phyloP scores from a whole-genome alignment of 2,797 vertebrate species.

The Gadopsis bispinosus region DNA sequence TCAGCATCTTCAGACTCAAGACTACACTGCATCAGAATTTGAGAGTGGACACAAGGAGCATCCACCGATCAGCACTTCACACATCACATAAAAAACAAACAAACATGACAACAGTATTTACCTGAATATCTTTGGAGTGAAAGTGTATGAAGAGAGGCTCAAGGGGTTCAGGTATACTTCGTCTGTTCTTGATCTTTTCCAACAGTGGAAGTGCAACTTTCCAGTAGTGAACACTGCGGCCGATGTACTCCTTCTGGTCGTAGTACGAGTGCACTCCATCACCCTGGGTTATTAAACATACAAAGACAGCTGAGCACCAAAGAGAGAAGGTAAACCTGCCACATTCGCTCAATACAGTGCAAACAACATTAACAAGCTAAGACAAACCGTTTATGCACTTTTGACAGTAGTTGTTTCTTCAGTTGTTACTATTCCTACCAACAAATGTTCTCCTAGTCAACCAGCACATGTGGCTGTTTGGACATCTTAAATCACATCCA shows the following conservation, averaged over 20 bases:
- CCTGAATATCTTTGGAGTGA: slow-evolving; percentile 92
- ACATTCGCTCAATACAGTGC: slow-evolving; percentile 1
- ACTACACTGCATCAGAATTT: neutral
- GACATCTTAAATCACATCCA: neutral
- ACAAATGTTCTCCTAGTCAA: slow-evolving; percentile 1
- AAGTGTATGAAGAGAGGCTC: slow-evolving; percentile 96
- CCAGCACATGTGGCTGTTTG: slow-evolving; percentile 17
- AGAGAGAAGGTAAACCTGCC: neutral
- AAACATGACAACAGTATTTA: slow-evolving; percentile 56
- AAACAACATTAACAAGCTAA: neutral
- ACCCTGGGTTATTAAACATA: slow-evolving; percentile 81
- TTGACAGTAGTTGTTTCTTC: slow-evolving; percentile 4
- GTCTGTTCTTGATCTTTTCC: slow-evolving; percentile 89
- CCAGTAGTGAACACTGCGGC: slow-evolving; percentile 96
- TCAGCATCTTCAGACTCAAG: neutral
- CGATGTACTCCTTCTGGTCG: slow-evolving; percentile 95
- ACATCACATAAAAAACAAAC: neutral
- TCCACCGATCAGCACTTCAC: neutral
- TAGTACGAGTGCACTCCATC: slow-evolving; percentile 92
- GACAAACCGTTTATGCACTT: neutral
- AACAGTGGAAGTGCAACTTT: slow-evolving; percentile 90
- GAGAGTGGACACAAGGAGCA: neutral
- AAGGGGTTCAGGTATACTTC: slow-evolving; percentile 92
- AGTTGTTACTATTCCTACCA: neutral
- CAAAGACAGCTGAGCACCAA: slow-evolving; percentile 1